phyloP scores from a whole-genome alignment of 2,113 vertebrate genomes.

The Onychostruthus taczanowskii region DNA sequence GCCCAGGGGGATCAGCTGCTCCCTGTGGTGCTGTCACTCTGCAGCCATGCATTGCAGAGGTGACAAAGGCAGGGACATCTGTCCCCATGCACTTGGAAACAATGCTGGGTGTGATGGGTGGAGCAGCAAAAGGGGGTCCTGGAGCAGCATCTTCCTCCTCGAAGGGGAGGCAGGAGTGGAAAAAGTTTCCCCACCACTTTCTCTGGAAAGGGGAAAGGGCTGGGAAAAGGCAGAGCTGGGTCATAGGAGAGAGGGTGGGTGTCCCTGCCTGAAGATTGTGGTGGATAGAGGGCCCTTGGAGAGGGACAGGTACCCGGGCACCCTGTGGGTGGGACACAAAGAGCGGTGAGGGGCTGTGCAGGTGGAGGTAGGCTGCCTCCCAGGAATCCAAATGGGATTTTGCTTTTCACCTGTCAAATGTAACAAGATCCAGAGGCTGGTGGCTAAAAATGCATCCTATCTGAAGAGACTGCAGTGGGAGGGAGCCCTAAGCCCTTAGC shows the following conservation, averaged over 20 bases:
- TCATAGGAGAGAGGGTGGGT: not conserved
- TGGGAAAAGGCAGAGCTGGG: not conserved
- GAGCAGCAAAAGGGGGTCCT: not conserved
- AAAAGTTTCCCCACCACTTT: no score
- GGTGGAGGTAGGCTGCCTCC: not conserved
- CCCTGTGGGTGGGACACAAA: not conserved
- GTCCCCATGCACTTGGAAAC: not conserved
- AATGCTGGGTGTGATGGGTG: not conserved
- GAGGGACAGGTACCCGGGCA: not conserved
- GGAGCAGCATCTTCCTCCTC: not conserved
- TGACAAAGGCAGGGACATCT: not conserved
- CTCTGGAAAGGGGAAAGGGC: not conserved
- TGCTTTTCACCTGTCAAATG: not conserved
- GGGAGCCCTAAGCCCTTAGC: not conserved
- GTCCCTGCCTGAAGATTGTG: not conserved
- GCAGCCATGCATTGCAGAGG: not conserved
- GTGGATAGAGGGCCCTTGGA: not conserved
- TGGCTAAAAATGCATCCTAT: not conserved
- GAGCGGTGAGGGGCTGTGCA: rapidly evolving
- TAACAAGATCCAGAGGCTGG: not conserved
- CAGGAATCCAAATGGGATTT: not conserved
- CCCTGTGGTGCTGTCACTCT: not conserved
- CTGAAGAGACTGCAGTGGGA: not conserved
- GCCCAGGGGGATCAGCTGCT: not conserved
- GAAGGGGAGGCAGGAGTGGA: not conserved